Conservation (phyloP, 2,113 vertebrate genomes). For the Pachycephala philippinensis region DNA sequence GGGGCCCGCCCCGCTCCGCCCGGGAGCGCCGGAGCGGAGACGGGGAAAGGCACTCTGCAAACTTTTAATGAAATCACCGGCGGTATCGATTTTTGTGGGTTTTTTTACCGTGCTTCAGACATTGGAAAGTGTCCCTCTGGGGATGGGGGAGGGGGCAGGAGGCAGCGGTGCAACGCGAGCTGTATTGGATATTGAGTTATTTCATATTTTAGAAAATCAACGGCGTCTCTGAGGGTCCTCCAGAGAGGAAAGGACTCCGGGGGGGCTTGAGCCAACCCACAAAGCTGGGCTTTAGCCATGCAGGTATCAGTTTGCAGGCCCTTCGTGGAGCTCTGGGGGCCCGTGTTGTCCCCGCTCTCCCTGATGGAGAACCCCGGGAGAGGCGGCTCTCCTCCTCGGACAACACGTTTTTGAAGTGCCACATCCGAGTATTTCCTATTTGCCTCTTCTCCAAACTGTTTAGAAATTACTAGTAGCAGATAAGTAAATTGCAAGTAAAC, state of each 20-base stretch:
- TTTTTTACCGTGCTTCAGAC: neutral
- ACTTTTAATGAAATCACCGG: neutral
- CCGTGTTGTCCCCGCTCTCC: neutral
- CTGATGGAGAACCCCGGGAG: neutral
- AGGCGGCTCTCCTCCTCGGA: neutral
- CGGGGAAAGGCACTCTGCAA: neutral
- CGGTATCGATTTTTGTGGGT: neutral
- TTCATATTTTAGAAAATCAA: neutral
- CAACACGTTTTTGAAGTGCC: neutral
- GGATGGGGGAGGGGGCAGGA: neutral
- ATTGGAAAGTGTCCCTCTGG: neutral
- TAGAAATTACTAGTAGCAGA: conserved; percentile 65
- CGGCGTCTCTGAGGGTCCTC: neutral
- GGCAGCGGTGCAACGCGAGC: neutral
- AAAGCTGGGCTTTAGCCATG: neutral
- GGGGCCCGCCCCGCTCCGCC: neutral
- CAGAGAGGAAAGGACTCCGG: neutral
- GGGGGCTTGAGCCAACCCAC: neutral
- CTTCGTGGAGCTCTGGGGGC: neutral
- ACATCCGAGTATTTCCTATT: neutral
- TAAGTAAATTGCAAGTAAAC: conserved; percentile 74
- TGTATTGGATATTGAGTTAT: neutral
- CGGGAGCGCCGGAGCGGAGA: neutral
- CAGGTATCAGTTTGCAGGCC: neutral
- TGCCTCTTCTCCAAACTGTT: conserved; percentile 21